A percentile compares a stretch with the other conserved stretches of the same genome.
phyloP scores from a whole-genome alignment of 2,888 invertebrate genomes.

The Bembecia ichneumoniformis region DNA sequence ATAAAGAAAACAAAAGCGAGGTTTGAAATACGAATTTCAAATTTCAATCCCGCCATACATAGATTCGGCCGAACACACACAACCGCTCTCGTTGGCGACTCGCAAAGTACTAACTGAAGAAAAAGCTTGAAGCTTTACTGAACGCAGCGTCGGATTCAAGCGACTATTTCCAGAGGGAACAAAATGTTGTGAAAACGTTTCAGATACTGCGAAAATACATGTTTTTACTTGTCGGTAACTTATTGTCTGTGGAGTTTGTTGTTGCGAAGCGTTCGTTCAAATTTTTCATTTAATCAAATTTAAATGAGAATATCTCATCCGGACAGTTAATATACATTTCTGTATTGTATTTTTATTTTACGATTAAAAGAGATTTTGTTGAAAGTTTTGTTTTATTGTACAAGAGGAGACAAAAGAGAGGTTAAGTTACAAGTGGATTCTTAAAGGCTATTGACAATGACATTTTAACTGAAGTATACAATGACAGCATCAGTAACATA shows the following conservation, averaged over 20 bases:
- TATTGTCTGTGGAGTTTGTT: slow-evolving; percentile 15
- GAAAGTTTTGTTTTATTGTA: too few species aligned
- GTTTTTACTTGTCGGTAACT: slow-evolving; percentile 16
- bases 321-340: slow-evolving; percentile 24
- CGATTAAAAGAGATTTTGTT: too few species aligned
- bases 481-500: too few species aligned
- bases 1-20: slow-evolving; percentile 3
- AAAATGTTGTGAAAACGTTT: slow-evolving; percentile 7
- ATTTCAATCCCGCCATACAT: slow-evolving; percentile 7
- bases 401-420: too few species aligned
- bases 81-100: slow-evolving; percentile 20
- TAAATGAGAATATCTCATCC: slow-evolving; percentile 34
- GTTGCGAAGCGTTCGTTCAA: slow-evolving; percentile 7
- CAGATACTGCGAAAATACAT: slow-evolving; percentile 13
- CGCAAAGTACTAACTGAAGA: slow-evolving; percentile 27
- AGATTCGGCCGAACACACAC: not conserved
- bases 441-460: too few species aligned
- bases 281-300: slow-evolving; percentile 36
- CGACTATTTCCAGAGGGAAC: not conserved
- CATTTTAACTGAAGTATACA: too few species aligned
- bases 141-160: not conserved
- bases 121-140: slow-evolving; percentile 9
- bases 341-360: slow-evolving; percentile 22
- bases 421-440: too few species aligned
- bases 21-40: slow-evolving; percentile 5